Base-by-base conservation (phyloP, 2,797 vertebrate genomes). In the Tadarida brasiliensis region DNA sequence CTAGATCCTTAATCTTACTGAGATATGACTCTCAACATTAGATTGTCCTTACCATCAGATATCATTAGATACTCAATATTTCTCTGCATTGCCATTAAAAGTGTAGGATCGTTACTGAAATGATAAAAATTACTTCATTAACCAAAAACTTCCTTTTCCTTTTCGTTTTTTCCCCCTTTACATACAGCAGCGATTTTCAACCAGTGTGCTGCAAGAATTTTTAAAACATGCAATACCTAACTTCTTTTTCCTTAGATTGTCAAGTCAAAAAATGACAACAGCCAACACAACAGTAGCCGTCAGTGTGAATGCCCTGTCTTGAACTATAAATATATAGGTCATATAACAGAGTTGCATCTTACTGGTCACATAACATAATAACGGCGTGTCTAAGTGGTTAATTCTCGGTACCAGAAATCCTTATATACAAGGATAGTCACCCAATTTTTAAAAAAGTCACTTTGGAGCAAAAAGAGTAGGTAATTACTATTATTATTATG, bases 81-180 rank as follows among this genome's bases (percentile, higher is more conserved):
- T 87, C 51, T 90, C 44, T 44, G 2, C 30, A 65, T 33, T 78
- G 74, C 63, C 51, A 94, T 67, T 59, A 70, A 12, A 91, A 54
- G 71, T 65, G 2, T 10, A 68, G 65, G 20, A 68, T 83, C 10
- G 0, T 74, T 78, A 95, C 10, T 65, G 30, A 96, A 85, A 94
- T 35, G 20, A 19, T 73, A 92, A 94, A 30, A 35, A 91, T 74
- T 51, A 54, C 3, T 77, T 49, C 47, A 91, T 83, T 78, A 85
- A 59, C 57, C 24, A 47, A 87, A 92, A 74, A 67, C 4, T 67
- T 44, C 57, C 47, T 71, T 59, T 44, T 20, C 24, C 20, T 51
- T 49, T 74, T 30, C n/a, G 4, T 70, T 87, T 93, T 44, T 93
- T 94, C 80, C 26, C 49, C 10, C 73, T 65, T 91, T 77, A 71